phyloP scores from a whole-genome alignment of 2,888 invertebrate species.

The Busseola fusca region DNA sequence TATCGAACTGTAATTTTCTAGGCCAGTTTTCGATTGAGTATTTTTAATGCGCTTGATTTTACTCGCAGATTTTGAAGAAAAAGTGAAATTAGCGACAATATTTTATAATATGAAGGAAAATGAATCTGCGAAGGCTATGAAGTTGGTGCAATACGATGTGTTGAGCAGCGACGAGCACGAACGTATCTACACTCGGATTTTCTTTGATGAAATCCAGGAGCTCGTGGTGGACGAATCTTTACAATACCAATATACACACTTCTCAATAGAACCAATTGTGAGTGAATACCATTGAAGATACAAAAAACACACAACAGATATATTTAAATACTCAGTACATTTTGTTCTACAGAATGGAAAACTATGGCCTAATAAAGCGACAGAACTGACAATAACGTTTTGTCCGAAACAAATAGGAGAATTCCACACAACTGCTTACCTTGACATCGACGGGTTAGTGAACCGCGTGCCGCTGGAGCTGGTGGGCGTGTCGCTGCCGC shows the following conservation, averaged over 20 bases:
- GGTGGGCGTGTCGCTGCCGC: slow-evolving; percentile 89
- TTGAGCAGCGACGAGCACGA: slow-evolving; percentile 81
- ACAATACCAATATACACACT: slow-evolving; percentile 80
- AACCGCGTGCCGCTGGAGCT: slow-evolving; percentile 87
- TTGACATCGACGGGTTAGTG: slow-evolving; percentile 89
- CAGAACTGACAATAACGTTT: slow-evolving; percentile 88
- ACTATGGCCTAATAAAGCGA: slow-evolving; percentile 88
- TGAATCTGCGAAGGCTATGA: slow-evolving; percentile 77
- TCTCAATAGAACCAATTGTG: slow-evolving; percentile 88
- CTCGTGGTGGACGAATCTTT: slow-evolving; percentile 81
- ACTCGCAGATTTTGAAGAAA: slow-evolving; percentile 81
- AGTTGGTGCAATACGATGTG: slow-evolving; percentile 81
- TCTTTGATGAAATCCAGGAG: slow-evolving; percentile 82
- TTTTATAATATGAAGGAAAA: slow-evolving; percentile 78
- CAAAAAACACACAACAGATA: not conserved
- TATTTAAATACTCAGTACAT: not conserved
- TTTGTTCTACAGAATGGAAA: slow-evolving; percentile 84
- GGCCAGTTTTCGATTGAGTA: not conserved
- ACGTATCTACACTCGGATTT: slow-evolving; percentile 83
- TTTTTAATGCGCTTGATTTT: not conserved
- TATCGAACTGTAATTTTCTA: not conserved
- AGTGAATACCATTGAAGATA: slow-evolving; percentile 60
- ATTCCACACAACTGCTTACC: slow-evolving; percentile 85
- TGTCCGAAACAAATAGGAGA: slow-evolving; percentile 86
- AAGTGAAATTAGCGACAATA: slow-evolving; percentile 79